Conservation (phyloP, 2,113 vertebrate species). For the Sturnira hondurensis region DNA sequence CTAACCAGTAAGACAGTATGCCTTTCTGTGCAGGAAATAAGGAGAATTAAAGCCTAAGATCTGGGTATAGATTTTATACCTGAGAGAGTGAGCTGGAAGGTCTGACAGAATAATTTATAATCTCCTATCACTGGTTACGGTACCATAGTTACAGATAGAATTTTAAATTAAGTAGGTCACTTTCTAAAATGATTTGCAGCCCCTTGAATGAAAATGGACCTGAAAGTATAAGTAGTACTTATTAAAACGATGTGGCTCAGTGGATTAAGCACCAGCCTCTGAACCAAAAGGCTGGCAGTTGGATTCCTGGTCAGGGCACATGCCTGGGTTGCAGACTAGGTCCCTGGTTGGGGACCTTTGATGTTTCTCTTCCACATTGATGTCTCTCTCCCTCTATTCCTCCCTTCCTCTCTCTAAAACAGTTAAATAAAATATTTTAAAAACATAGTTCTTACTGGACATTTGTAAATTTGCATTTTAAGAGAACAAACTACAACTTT, state of each 20-base stretch:
- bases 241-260: not conserved
- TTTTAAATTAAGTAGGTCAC: constrained; percentile 48
- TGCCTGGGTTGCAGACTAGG: too few relatives aligned
- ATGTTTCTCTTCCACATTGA: too few relatives aligned
- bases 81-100: not conserved
- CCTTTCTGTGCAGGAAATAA: not conserved
- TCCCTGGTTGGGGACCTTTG: too few relatives aligned
- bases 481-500: constrained; percentile 1
- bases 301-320: too few relatives aligned
- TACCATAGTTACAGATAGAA: constrained; percentile 7
- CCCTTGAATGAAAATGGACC: not conserved
- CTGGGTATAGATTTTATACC: not conserved
- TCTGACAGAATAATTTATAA: constrained; percentile 22
- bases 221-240: not conserved
- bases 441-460: not conserved
- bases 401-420: not conserved
- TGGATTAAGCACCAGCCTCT: too few relatives aligned
- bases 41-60: not conserved
- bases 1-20: not conserved
- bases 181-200: not conserved
- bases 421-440: not conserved
- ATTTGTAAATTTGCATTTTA: constrained; percentile 38
- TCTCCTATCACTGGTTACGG: not conserved
- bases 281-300: too few relatives aligned
- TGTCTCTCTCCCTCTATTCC: too few relatives aligned